These are phyloP conservation scores for Sarcophaga caerulescens DNA, from an alignment of 2,888 invertebrate species.

Conservation along the genomic window DNA sequence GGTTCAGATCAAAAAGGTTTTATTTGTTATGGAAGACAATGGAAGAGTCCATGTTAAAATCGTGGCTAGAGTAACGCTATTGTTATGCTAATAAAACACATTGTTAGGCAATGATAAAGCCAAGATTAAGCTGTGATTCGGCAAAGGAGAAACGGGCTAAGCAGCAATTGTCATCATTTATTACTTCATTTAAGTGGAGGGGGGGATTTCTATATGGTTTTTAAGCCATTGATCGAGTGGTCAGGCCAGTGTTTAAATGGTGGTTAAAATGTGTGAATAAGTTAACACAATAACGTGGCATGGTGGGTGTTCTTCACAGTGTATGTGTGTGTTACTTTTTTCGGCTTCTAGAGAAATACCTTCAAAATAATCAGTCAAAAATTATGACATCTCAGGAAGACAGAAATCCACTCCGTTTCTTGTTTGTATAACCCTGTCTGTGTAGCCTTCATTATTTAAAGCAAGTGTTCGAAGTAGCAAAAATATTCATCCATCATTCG, in stretches of 20 bases:
- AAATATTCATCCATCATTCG: constrained; percentile 63
- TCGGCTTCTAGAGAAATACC: not conserved
- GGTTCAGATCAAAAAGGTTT: not conserved
- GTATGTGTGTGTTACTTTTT: not conserved
- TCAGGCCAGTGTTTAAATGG: not conserved
- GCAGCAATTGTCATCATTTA: not conserved
- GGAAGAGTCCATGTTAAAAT: not conserved
- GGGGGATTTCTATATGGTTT: too few relatives aligned
- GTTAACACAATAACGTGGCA: not conserved
- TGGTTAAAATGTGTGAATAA: not conserved
- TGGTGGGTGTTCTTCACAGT: not conserved
- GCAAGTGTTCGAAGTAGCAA: constrained; percentile 62
- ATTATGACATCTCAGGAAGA: constrained; percentile 58
- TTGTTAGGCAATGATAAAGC: constrained; percentile 3
- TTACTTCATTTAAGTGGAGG: not conserved
- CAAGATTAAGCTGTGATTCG: not conserved
- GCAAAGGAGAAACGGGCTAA: not conserved
- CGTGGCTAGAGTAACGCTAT: not conserved
- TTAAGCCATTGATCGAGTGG: too few relatives aligned
- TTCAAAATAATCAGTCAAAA: constrained; percentile 65
- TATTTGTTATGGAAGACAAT: not conserved
- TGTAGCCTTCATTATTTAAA: not conserved
- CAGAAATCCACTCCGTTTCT: constrained; percentile 17
- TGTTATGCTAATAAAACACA: constrained; percentile 27
- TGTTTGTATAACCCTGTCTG: not conserved